Conservation (phyloP, 2,797 vertebrate genomes). For the Macropodus opercularis region DNA sequence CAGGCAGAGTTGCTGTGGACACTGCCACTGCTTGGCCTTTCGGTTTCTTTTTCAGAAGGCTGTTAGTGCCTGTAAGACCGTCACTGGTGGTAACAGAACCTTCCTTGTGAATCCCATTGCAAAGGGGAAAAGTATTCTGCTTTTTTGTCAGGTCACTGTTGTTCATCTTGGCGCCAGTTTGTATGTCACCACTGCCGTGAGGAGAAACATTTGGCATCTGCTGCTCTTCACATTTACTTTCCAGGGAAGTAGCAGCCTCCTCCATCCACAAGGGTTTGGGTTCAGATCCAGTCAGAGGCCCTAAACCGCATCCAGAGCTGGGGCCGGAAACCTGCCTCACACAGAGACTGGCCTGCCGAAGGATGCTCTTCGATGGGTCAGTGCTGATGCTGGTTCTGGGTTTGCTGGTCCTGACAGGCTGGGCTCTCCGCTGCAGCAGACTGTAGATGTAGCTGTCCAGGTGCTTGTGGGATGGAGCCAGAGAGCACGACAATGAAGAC, state of each 20-base stretch:
- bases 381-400: constrained; percentile 91
- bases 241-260: constrained; percentile 63
- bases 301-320: constrained; percentile 5
- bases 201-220: constrained; percentile 49
- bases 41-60: constrained; percentile 66
- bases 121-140: constrained; percentile 8
- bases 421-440: constrained; percentile 88
- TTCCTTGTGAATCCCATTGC: not conserved
- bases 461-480: constrained; percentile 78
- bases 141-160: constrained; percentile 56
- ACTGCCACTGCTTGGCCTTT: too few relatives aligned
- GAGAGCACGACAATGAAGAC: constrained; percentile 64
- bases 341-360: constrained; percentile 88
- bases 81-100: constrained; percentile 51
- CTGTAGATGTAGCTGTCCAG: constrained; percentile 91
- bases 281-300: constrained; percentile 60
- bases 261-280: constrained; percentile 76
- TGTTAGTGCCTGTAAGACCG: constrained; percentile 70
- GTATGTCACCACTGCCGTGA: not conserved
- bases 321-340: constrained; percentile 66
- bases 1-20: constrained; percentile 14
- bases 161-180: constrained; percentile 15
- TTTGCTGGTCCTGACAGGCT: constrained; percentile 88
- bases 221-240: constrained; percentile 72
- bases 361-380: constrained; percentile 87